Conservation (phyloP, 2,888 invertebrate species). For the Meta bourneti region DNA sequence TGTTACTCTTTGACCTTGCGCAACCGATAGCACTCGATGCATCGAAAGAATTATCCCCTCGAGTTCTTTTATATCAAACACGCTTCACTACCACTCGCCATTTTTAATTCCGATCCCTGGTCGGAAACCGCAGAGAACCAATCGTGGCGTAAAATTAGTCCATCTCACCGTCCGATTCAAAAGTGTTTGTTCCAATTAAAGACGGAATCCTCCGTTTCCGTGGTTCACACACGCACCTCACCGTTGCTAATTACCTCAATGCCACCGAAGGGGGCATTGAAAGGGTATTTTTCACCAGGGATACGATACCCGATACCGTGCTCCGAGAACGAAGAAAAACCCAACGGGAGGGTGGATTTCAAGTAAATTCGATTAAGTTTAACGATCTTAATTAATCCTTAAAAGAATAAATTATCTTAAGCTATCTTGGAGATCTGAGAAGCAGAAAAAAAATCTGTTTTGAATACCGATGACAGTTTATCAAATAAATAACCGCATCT, state of each 20-base stretch:
- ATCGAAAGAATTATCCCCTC: background rate
- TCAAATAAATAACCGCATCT: background rate
- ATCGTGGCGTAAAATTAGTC: background rate
- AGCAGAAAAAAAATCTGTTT: background rate
- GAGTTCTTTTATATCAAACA: background rate
- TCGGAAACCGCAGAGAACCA: background rate
- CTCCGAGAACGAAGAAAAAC: background rate
- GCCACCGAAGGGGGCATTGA: background rate
- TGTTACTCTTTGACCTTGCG: no score
- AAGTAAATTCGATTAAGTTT: background rate
- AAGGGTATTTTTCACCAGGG: background rate
- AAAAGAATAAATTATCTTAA: background rate
- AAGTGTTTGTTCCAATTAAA: background rate
- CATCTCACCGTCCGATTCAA: background rate
- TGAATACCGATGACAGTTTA: background rate
- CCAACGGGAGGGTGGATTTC: background rate
- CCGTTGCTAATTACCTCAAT: background rate
- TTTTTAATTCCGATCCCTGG: background rate
- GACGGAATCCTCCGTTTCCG: background rate
- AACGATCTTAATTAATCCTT: background rate
- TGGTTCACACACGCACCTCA: background rate
- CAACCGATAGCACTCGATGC: background rate
- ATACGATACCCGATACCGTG: no score
- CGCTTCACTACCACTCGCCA: background rate
- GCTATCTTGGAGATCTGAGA: background rate